Evolutionary conservation across 37 sponge, comb jelly and placozoan species (phyloP).

Genomic region (Eunapius fragilis): DNA sequence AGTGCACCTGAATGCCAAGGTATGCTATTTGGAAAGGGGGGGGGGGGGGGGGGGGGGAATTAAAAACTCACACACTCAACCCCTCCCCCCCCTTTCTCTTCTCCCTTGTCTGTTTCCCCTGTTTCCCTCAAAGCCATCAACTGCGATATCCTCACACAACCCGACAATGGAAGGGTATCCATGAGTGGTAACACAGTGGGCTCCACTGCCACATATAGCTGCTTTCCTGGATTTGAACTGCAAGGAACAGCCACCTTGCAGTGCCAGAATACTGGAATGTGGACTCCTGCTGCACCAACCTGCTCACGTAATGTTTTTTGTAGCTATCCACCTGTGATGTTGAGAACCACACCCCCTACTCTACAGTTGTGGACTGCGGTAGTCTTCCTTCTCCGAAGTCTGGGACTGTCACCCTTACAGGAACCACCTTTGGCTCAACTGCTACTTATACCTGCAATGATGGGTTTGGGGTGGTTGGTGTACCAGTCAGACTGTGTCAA

Average conservation of each 20-base stretch:
- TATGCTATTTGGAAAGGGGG: not conserved
- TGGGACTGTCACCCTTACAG: slow-evolving; percentile 7
- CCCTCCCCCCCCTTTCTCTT: not conserved
- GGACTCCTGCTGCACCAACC: slow-evolving; percentile 54
- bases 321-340: too few relatives aligned
- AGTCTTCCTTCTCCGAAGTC: not conserved
- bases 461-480: slow-evolving; percentile 8
- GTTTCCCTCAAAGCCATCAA: slow-evolving; percentile 20
- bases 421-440: not conserved
- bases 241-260: slow-evolving; percentile 9
- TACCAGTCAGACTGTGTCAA: slow-evolving; percentile 1
- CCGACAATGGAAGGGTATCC: slow-evolving; percentile 40
- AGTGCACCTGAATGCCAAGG: slow-evolving; percentile 34
- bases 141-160: slow-evolving; percentile 35
- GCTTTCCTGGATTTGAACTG: slow-evolving; percentile 48
- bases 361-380: slow-evolving; percentile 15
- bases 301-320: slow-evolving; percentile 13
- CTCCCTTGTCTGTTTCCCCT: not conserved
- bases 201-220: slow-evolving; percentile 40
- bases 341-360: too few relatives aligned
- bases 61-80: too few relatives aligned
- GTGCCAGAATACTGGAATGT: slow-evolving; percentile 54
- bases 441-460: slow-evolving; percentile 12
- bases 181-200: slow-evolving; percentile 25
- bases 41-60: too few relatives aligned